Evolutionary conservation across 35 echinoderm and acorn worm species (phyloP).

Genomic region (Amphiura filiformis): DNA sequence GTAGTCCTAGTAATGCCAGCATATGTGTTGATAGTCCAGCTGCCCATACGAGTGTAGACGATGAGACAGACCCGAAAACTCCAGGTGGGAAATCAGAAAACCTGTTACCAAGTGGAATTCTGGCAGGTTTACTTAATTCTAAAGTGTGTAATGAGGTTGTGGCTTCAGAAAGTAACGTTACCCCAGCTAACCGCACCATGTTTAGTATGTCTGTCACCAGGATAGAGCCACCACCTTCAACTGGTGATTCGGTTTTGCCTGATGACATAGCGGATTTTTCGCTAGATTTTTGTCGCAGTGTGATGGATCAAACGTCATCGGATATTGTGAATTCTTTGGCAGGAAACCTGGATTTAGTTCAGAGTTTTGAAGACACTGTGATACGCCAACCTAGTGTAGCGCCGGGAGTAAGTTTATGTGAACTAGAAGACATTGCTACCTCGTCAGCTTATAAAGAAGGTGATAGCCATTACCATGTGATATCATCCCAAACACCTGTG

Average conservation of each 20-base stretch:
- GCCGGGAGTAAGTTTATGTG: not conserved
- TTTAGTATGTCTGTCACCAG: conserved; percentile 36
- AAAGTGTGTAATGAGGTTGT: not conserved
- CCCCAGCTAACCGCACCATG: conserved; percentile 7
- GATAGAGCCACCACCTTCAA: conserved; percentile 27
- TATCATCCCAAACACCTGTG: not conserved
- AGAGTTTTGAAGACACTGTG: conserved; percentile 25
- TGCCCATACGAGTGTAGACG: conserved; percentile 10
- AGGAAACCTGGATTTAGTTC: conserved; percentile 28
- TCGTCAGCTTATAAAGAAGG: not conserved
- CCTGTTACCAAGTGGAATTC: conserved; percentile 10
- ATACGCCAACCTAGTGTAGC: not conserved
- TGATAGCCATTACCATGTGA: not conserved
- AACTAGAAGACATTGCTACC: conserved; percentile 10
- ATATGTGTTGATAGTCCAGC: conserved; percentile 44
- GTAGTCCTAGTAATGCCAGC: conserved; percentile 36
- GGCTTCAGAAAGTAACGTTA: not conserved
- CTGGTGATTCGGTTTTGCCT: conserved; percentile 40
- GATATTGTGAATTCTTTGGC: conserved; percentile 39
- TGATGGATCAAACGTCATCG: conserved; percentile 70
- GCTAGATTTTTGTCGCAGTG: conserved; percentile 69
- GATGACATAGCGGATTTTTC: conserved; percentile 88
- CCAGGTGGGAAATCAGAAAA: not conserved
- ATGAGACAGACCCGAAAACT: not conserved
- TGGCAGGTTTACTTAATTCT: conserved; percentile 21